Evolutionary conservation across 2,113 vertebrate genomes (phyloP), one percentile per base, ranked within the genome.

Genomic region (Suricata suricatta): DNA sequence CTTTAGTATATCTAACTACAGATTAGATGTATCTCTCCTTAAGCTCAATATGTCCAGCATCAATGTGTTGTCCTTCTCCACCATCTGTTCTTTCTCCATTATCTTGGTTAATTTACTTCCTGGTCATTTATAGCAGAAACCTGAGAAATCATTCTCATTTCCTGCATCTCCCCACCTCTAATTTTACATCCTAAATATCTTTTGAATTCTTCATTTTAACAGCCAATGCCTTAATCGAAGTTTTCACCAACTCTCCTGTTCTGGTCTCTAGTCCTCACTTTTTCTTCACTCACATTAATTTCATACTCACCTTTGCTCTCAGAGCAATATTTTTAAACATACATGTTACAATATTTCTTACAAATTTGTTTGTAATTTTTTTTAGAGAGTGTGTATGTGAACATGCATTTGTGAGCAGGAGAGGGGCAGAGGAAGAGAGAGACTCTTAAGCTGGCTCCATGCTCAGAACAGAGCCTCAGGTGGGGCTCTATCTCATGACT

Each of bases 141-240:
- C 23, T 72, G n/a, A 57, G 41, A 60, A 69, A 60, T 50, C 47
- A 77, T 82, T 44, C 71, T 88, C 47, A 77, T 23, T 69, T 88
- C 64, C 41, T 44, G 4, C 19, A 71, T 85, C 52, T 88, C 25
- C 44, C 35, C 54, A 29, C 17, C 13, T 82, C 19, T 72, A 44
- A 31, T 71, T 86, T 93, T 90, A 94, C 12, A 44, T 81, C 27
- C 71, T 87, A 81, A 86, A 44, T 72, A 63, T 85, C 38, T 93
- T 63, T 79, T 7, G 27, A 89, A 83, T 60, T 85, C 57, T 86
- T 60, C 14, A 66, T 85, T 88, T 44, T 52, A 50, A 81, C 2
- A 74, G 41, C 33, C 44, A 81, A 2, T 38, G 10, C 21, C 71
- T 72, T 95, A 81, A 80, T 79, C 2, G 10, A 92, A 23, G 44